These are phyloP conservation scores for Oreochromis grahami DNA, from an alignment of 2,797 vertebrate species.

Conservation along the genomic window DNA sequence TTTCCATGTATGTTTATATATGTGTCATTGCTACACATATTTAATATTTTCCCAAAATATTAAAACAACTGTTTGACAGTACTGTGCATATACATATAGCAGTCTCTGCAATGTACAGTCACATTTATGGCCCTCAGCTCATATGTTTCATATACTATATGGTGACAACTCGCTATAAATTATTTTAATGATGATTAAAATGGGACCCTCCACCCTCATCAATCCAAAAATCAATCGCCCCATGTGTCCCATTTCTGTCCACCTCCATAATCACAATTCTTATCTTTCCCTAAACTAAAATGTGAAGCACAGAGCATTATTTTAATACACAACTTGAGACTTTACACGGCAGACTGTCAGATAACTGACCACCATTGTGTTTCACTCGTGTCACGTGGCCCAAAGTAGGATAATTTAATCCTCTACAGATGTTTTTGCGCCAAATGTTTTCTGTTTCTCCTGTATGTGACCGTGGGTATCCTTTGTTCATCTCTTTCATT, in stretches of 20 bases:
- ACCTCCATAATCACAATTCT: not conserved
- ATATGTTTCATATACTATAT: not conserved
- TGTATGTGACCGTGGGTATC: conserved; percentile 10
- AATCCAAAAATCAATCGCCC: not conserved
- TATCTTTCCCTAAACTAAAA: not conserved
- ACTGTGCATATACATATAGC: not conserved
- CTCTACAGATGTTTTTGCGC: not conserved
- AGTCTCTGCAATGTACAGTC: not conserved
- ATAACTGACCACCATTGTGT: not conserved
- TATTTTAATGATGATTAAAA: conserved; percentile 4
- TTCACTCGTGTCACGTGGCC: not conserved
- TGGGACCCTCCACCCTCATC: not conserved
- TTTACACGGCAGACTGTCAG: not conserved
- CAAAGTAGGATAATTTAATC: not conserved
- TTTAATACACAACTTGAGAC: not conserved
- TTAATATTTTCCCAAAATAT: not conserved
- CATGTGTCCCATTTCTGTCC: not conserved
- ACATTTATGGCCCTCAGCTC: not conserved
- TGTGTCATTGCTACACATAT: not conserved
- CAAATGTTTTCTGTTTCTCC: not conserved
- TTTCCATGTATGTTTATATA: not conserved
- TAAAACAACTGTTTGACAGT: not conserved
- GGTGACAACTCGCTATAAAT: not conserved
- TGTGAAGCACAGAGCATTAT: not conserved
- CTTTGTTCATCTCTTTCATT: conserved; percentile 12